phyloP scores from a whole-genome alignment of 2,888 invertebrate species.

The Agrenia bidenticulata region DNA sequence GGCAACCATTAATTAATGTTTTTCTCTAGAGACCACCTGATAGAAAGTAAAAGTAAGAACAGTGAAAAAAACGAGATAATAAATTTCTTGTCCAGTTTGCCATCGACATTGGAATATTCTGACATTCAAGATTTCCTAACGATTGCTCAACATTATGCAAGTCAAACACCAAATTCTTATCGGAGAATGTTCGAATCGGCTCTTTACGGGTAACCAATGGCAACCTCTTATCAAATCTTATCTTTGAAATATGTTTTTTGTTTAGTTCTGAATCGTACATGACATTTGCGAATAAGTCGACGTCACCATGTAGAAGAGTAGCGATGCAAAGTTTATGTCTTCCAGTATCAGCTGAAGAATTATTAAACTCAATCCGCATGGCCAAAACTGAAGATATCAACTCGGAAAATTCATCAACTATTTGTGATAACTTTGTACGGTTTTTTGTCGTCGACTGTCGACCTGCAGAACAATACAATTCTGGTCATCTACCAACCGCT shows the following conservation, averaged over 20 bases:
- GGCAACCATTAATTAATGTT: too few relatives aligned
- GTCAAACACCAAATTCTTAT: conserved; percentile 90
- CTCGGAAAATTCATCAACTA: conserved; percentile 69
- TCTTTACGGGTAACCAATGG: conserved; percentile 59
- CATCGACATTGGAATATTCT: conserved; percentile 83
- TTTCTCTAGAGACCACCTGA: conserved; percentile 23
- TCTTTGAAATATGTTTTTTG: too few relatives aligned
- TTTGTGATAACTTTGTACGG: conserved; percentile 64
- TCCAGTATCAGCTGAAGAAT: conserved; percentile 91
- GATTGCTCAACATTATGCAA: conserved; percentile 90
- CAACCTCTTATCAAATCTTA: too few relatives aligned
- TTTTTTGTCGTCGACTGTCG: conserved; percentile 97
- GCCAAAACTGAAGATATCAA: conserved; percentile 57
- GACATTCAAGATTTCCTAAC: conserved; percentile 97
- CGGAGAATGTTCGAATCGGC: conserved; percentile 66
- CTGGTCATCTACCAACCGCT: conserved; percentile 93
- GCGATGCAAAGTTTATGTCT: conserved; percentile 70
- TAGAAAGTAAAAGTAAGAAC: too few relatives aligned
- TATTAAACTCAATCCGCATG: conserved; percentile 57
- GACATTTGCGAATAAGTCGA: conserved; percentile 44
- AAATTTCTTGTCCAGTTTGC: conserved; percentile 57
- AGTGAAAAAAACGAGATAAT: background rate
- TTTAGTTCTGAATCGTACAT: conserved; percentile 53
- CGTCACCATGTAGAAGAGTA: conserved; percentile 45
- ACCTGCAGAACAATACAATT: conserved; percentile 94